Evolutionary conservation across 2,888 invertebrate genomes (phyloP).

Genomic region (Aphidius colemani): DNA sequence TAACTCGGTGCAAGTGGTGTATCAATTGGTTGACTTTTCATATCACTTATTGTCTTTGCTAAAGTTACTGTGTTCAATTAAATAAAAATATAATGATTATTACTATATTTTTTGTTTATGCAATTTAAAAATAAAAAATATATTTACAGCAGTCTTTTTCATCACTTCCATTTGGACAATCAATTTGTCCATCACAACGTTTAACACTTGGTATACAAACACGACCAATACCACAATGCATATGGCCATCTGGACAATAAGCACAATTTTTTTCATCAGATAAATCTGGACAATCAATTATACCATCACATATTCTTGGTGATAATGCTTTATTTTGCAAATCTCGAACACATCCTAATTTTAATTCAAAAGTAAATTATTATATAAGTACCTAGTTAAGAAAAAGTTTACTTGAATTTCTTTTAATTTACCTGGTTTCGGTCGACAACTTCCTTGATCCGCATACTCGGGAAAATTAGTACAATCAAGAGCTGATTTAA

Average conservation of each 20-base stretch:
- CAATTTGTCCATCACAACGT: constrained; percentile 80
- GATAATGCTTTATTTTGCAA: constrained; percentile 77
- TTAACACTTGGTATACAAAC: constrained; percentile 74
- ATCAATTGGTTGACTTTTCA: constrained; percentile 68
- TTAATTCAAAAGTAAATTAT: neutral
- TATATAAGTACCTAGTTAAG: too few species aligned
- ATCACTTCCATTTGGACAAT: constrained; percentile 86
- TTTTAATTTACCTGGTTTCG: constrained; percentile 71
- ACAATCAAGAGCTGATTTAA: constrained; percentile 77
- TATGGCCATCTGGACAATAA: constrained; percentile 73
- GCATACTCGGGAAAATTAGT: constrained; percentile 79
- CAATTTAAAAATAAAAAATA: neutral
- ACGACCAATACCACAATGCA: constrained; percentile 81
- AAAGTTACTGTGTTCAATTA: constrained; percentile 69
- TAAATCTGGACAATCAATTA: constrained; percentile 83
- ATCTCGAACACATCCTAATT: constrained; percentile 73
- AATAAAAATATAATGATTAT: neutral
- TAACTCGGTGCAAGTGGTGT: constrained; percentile 75
- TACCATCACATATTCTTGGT: constrained; percentile 82
- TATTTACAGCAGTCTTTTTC: constrained; percentile 84
- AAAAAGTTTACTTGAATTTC: neutral
- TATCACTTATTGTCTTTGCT: constrained; percentile 70
- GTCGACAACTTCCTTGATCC: constrained; percentile 73
- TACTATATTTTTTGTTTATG: neutral
- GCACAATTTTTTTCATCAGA: constrained; percentile 81